Base-by-base conservation (phyloP, 2,888 invertebrate species). In the Phaedon cochleariae region DNA sequence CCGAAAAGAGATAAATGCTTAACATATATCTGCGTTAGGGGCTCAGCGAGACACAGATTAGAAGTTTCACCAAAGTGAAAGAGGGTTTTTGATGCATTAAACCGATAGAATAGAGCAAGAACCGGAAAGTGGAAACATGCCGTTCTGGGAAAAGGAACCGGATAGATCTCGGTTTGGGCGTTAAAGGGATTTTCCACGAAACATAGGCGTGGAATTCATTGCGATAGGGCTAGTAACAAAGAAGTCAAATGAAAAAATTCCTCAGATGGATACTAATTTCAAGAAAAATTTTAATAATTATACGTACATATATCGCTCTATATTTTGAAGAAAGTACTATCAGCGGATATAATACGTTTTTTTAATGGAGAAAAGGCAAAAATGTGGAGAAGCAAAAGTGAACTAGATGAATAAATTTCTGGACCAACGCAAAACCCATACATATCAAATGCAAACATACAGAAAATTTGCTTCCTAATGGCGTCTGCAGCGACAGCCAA, bases 21-120 rank as follows among this genome's bases (percentile, higher is more conserved):
- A 59, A 64, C 70, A 66, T 70, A 65, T 62, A 68, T 70, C 54
- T 62, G 64, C 62, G 49, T 70, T 68, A 70, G 68, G 64, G 46
- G 53, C 45, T 57, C 55, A 68, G 55, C 59, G 66, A 64, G 68
- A 46, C 66, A 46, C 53, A 67, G 65, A 68, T 65, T 70, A 69
- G 60, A 62, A 62, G 59, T 62, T 51, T 34, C 18, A 49, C 49
- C 62, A 62, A 55, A 31, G 49, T 46, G 60, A 53, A 53, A 61
- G 53, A 53, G 60, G 37, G 41, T n/a, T 53, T 60, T 60, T 37
- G 60, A 60, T 60, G 52, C 52, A 52, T 52, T 52, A 52, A 60
- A 53, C 60, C 60, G 60, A 52, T 60, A 60, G 53, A 60, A 60
- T 52, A 52, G 52, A 41, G 52, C 51, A 48, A 60, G 53, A 52